A percentile compares a stretch with the other conserved stretches of the same genome.
These are phyloP conservation scores for Cuniculus paca DNA, from an alignment of 2,797 vertebrate species.

Conservation along the genomic window DNA sequence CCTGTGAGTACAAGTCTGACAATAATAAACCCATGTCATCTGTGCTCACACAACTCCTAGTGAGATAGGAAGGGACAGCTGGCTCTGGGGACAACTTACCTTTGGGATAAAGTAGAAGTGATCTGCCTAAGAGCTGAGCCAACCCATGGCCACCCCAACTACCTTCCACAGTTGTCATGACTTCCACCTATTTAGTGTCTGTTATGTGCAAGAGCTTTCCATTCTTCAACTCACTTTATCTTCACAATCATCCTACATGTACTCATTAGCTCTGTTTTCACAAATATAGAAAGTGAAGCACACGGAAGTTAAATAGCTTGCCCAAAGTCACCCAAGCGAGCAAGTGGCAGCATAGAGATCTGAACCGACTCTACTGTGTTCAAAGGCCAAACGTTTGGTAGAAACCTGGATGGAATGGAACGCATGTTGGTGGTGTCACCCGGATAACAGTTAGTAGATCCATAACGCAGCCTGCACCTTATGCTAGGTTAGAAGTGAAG, in stretches of 20 bases:
- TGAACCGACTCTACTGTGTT: neutral
- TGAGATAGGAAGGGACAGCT: neutral
- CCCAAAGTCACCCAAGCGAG: neutral
- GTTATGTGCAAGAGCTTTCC: neutral
- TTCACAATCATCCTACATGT: neutral
- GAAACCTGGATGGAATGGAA: neutral
- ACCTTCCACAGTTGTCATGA: neutral
- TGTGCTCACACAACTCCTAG: constrained; percentile 14
- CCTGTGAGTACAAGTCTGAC: neutral
- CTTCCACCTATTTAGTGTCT: neutral
- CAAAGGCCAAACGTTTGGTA: neutral
- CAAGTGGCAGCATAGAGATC: neutral
- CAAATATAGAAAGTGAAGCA: constrained; percentile 27
- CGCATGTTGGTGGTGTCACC: neutral
- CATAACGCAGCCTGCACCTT: neutral
- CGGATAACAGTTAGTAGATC: neutral
- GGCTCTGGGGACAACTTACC: neutral
- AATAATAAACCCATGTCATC: neutral
- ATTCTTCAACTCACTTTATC: neutral
- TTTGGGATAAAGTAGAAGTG: neutral
- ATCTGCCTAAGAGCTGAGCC: constrained; percentile 21
- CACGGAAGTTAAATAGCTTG: neutral
- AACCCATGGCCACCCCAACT: neutral
- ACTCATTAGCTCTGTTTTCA: constrained; percentile 1
- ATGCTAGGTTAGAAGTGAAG: neutral